These are phyloP conservation scores for Arremon aurantiirostris DNA, from an alignment of 2,797 vertebrate genomes.

Conservation along the genomic window DNA sequence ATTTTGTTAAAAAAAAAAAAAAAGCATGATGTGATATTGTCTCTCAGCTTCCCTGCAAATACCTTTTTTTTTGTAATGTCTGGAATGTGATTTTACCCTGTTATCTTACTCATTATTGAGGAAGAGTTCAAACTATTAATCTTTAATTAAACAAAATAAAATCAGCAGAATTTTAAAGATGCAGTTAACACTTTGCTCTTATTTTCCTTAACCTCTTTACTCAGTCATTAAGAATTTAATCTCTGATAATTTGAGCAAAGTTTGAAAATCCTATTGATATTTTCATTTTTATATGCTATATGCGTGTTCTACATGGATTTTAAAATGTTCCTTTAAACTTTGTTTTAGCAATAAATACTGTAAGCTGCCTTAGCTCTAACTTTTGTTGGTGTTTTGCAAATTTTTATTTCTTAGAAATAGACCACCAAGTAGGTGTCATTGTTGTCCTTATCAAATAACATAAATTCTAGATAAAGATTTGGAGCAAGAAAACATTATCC, in stretches of 20 bases:
- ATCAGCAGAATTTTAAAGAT: not conserved
- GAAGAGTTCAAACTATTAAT: slow-evolving; percentile 17
- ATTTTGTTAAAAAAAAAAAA: not conserved
- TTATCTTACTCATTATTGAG: not conserved
- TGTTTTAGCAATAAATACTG: not conserved
- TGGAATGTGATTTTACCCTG: not conserved
- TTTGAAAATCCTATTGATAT: not conserved
- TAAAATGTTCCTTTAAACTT: not conserved
- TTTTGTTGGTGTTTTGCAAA: not conserved
- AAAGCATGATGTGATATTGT: not conserved
- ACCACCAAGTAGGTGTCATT: not conserved
- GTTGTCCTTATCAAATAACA: not conserved
- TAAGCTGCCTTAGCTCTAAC: not conserved
- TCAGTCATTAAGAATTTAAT: not conserved
- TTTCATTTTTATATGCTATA: not conserved
- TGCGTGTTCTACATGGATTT: not conserved
- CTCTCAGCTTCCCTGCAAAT: not conserved
- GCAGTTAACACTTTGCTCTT: not conserved
- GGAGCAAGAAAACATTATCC: not conserved
- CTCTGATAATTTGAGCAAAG: not conserved
- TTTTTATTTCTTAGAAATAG: not conserved
- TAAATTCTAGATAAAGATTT: not conserved
- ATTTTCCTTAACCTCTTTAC: not conserved
- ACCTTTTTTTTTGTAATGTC: not conserved
- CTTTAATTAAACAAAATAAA: slow-evolving; percentile 1